Base-by-base conservation (phyloP, 1,140 invertebrate genomes). In the Idris sp. region DNA sequence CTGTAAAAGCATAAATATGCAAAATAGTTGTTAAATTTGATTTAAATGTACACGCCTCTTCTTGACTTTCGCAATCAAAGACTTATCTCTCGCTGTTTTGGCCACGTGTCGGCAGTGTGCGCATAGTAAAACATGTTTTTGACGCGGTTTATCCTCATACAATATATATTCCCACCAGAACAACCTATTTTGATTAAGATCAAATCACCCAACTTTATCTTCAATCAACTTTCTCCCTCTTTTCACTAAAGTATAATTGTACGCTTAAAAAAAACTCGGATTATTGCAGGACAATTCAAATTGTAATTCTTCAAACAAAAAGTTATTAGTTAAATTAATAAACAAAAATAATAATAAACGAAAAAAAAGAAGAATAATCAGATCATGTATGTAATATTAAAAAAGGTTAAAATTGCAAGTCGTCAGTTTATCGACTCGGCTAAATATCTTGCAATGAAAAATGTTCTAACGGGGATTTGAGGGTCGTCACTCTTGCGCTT, bases 401-500 rank as follows among this genome's bases (percentile, higher is more conserved):
- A n/a, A n/a, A n/a, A n/a, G n/a, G n/a, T n/a, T n/a, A n/a, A n/a
- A n/a, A n/a, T n/a, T n/a, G n/a, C n/a, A n/a, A n/a, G n/a, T n/a
- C 41, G 43, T 72, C 72, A 61, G 65, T 75, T 77, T 74, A 77
- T 74, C 71, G 71, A 44, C 43, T 74, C 41, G 44, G 5, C 11
- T 16, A 54, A 51, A 64, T 31, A 41, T 10, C 48, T 40, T 30
- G 33, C 74, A 40, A 82, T 82, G 80, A 82, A 80, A 82, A 82
- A 82, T 82, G 80, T 74, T 62, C 78, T 65, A 78, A 58, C 59
- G 53, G 77, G 77, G 80, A 80, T 82, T 82, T 78, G 76, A 80
- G 68, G 68, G 76, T 82, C 80, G 80, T 82, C 79, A 80, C 71
- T 79, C 67, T 76, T 73, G 59, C 53, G 69, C 74, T 76, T 77